These are phyloP conservation scores for Imbricaverruca yamaguchii DNA, from an alignment of 2,888 invertebrate species.

Conservation along the genomic window DNA sequence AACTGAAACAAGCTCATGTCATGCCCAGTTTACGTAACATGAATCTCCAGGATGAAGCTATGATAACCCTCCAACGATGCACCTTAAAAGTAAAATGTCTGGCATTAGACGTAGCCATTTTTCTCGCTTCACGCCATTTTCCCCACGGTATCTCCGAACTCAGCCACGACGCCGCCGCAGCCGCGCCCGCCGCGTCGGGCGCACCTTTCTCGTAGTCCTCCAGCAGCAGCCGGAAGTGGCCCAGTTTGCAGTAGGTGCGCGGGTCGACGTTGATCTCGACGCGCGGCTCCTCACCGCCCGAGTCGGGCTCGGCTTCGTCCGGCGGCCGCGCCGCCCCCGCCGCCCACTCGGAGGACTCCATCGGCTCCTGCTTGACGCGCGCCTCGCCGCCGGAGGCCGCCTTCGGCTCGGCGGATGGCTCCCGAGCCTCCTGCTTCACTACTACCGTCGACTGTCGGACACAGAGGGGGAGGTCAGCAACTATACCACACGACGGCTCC, in stretches of 20 bases:
- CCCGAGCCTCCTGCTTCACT: not conserved
- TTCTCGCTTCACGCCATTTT: too few relatives aligned
- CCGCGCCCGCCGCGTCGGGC: not conserved
- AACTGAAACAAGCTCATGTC: too few relatives aligned
- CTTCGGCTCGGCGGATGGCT: not conserved
- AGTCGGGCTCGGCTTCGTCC: not conserved
- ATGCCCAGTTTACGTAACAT: too few relatives aligned
- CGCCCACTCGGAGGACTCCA: not conserved
- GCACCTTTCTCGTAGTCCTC: conserved; percentile 91
- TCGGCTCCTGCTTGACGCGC: not conserved
- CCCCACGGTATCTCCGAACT: too few relatives aligned
- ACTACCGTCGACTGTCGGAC: too few relatives aligned
- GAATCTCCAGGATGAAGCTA: too few relatives aligned
- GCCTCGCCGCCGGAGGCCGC: not conserved
- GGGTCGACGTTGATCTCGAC: conserved; percentile 64
- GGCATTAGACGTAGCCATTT: too few relatives aligned
- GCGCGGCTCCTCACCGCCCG: conserved; percentile 23
- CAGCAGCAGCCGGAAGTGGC: conserved; percentile 86
- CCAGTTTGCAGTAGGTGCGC: conserved; percentile 86
- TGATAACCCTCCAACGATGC: too few relatives aligned
- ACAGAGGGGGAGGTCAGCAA: too few relatives aligned
- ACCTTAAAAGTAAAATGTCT: too few relatives aligned
- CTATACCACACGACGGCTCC: not conserved
- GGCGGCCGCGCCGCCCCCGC: conserved; percentile 19
- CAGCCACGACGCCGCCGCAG: too few relatives aligned